These are phyloP conservation scores for Oikopleura albicans DNA, from an alignment of 23 tunicate species.

Conservation along the genomic window DNA sequence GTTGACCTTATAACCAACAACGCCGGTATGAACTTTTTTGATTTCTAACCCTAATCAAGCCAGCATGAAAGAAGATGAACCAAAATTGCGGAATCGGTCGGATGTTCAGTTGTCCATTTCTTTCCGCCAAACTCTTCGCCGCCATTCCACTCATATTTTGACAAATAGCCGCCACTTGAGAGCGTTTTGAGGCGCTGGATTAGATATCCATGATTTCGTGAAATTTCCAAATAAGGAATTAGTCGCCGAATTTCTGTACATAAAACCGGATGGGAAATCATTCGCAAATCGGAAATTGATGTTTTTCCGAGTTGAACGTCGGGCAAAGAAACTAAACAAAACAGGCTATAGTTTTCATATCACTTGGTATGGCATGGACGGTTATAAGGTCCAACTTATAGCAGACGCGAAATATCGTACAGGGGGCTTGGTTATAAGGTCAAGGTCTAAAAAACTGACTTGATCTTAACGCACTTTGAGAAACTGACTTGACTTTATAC, in stretches of 20 bases:
- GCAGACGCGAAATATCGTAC: no score
- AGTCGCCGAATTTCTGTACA: neutral
- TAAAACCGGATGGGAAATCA: neutral
- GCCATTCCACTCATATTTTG: neutral
- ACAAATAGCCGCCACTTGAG: neutral
- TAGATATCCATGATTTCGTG: neutral
- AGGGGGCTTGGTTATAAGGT: no score
- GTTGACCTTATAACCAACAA: no score
- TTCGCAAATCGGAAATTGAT: neutral
- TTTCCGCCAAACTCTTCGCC: neutral
- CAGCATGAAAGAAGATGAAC: neutral
- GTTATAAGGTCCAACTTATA: no score
- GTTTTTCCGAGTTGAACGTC: constrained; percentile 14
- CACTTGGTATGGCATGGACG: no score
- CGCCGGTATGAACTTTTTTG: no score
- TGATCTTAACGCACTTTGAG: no score
- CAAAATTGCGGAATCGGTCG: neutral
- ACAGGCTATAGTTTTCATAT: neutral
- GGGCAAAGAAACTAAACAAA: neutral
- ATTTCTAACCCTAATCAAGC: no score
- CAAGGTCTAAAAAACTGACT: no score
- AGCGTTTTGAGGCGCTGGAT: neutral
- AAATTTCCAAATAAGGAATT: neutral
- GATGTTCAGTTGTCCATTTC: neutral
- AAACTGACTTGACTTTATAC: no score